Evolutionary conservation across 1,140 invertebrate species (phyloP).

Genomic region (Drosophila sechellia): DNA sequence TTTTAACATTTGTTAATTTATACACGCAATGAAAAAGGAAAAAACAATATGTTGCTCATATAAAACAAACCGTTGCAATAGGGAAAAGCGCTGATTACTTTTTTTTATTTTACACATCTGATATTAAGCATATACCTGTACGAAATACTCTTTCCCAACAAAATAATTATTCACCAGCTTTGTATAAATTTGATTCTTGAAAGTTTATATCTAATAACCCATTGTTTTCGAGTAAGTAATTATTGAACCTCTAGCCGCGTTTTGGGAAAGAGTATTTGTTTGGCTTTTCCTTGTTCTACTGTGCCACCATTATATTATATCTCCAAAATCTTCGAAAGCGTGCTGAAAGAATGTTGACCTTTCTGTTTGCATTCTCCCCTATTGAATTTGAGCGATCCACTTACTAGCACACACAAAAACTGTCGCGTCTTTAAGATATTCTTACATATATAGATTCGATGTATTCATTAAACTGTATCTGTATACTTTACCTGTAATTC

Average conservation of each 20-base stretch:
- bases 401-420: constrained; percentile 37
- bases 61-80: constrained; percentile 62
- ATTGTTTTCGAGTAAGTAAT: not conserved
- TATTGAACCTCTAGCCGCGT: too few relatives aligned
- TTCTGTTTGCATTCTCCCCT: constrained; percentile 47
- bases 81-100: constrained; percentile 60
- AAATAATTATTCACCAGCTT: constrained; percentile 11
- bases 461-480: constrained; percentile 11
- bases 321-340: not conserved
- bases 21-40: constrained; percentile 50
- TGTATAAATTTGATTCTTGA: constrained; percentile 27
- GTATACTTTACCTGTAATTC: constrained; percentile 35
- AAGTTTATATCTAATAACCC: constrained; percentile 26
- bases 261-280: constrained; percentile 33
- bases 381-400: constrained; percentile 28
- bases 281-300: constrained; percentile 32
- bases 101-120: constrained; percentile 51
- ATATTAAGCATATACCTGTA: constrained; percentile 29
- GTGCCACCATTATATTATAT: constrained; percentile 34
- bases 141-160: constrained; percentile 52
- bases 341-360: constrained; percentile 32
- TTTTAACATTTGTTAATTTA: constrained; percentile 74
- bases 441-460: constrained; percentile 42
- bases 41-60: constrained; percentile 48
- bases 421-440: constrained; percentile 50